phyloP scores from a whole-genome alignment of 2,797 vertebrate genomes.

The Hippoglossus hippoglossus region DNA sequence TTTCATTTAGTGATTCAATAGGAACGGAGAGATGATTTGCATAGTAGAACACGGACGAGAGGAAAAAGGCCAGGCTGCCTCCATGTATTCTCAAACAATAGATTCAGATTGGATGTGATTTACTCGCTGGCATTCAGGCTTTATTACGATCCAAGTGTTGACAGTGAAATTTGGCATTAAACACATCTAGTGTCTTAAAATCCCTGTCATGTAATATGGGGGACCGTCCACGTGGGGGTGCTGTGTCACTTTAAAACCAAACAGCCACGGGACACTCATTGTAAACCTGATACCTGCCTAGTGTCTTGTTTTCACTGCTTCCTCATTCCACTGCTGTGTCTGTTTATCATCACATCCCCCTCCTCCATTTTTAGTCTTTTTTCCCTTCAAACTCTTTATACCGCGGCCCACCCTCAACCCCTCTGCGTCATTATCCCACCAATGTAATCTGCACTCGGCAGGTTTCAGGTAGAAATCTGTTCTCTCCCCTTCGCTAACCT shows the following conservation, averaged over 20 bases:
- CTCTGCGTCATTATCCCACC: constrained; percentile 57
- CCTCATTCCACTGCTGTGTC: constrained; percentile 60
- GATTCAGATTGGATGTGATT: constrained; percentile 26
- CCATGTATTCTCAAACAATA: constrained; percentile 15
- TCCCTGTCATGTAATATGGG: constrained; percentile 10
- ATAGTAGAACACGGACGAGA: not conserved
- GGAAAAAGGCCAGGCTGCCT: constrained; percentile 2
- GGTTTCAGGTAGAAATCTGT: constrained; percentile 60
- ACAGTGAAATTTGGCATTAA: constrained; percentile 3
- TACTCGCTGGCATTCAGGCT: constrained; percentile 17
- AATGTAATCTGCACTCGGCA: constrained; percentile 56
- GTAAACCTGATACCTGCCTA: constrained; percentile 23
- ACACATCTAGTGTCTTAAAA: not conserved
- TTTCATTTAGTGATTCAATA: not conserved
- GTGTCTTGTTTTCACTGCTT: constrained; percentile 45
- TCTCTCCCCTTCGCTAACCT: constrained; percentile 61
- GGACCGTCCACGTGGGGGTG: constrained; percentile 65
- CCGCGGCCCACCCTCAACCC: not conserved
- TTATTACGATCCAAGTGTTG: constrained; percentile 33
- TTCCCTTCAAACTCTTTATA: constrained; percentile 28
- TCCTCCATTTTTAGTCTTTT: constrained; percentile 42
- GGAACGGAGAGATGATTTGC: constrained; percentile 16
- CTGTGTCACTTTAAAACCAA: constrained; percentile 62
- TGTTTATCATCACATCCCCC: constrained; percentile 50
- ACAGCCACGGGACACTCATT: not conserved